Percentiles rank a stretch among this genome's conserved stretches.
Conservation (phyloP, 92 coral and sea anemone species). For the Epizoanthus stellaris region DNA sequence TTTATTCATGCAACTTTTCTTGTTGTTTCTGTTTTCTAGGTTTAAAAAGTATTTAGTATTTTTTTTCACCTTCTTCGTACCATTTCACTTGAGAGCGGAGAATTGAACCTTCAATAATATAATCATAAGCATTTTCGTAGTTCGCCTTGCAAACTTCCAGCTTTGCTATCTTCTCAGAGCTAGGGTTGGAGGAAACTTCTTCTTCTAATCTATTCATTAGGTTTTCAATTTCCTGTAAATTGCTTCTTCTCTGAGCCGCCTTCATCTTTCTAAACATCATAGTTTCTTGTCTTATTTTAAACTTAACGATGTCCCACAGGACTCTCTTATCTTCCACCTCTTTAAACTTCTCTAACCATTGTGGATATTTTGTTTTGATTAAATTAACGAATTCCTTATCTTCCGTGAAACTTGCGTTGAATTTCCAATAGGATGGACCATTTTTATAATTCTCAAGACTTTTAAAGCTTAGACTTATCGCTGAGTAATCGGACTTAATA, state of each 20-base stretch:
- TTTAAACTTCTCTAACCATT: neutral
- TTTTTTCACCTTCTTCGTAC: no score
- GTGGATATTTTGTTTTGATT: neutral
- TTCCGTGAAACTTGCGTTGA: no score
- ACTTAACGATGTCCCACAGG: neutral
- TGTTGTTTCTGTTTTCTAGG: slow-evolving; percentile 16
- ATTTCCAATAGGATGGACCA: no score
- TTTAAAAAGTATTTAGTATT: slow-evolving; percentile 6
- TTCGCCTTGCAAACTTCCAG: slow-evolving; percentile 30
- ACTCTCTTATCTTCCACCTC: neutral
- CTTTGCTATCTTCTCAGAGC: slow-evolving; percentile 24
- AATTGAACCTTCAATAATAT: neutral
- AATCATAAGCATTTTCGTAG: slow-evolving; percentile 42
- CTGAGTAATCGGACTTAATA: no score
- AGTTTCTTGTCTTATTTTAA: neutral
- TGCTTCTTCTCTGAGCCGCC: neutral
- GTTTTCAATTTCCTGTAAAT: neutral
- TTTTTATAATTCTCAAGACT: no score
- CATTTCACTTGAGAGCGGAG: no score
- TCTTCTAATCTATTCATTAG: neutral
- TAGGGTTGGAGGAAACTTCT: neutral
- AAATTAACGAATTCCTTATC: neutral
- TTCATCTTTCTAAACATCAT: neutral
- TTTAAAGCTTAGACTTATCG: no score
- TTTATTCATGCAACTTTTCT: slow-evolving; percentile 28